A percentile compares a stretch with the other conserved stretches of the same genome.
Evolutionary conservation across 2,113 vertebrate genomes (phyloP).

Genomic region (Rhodinocichla rosea): DNA sequence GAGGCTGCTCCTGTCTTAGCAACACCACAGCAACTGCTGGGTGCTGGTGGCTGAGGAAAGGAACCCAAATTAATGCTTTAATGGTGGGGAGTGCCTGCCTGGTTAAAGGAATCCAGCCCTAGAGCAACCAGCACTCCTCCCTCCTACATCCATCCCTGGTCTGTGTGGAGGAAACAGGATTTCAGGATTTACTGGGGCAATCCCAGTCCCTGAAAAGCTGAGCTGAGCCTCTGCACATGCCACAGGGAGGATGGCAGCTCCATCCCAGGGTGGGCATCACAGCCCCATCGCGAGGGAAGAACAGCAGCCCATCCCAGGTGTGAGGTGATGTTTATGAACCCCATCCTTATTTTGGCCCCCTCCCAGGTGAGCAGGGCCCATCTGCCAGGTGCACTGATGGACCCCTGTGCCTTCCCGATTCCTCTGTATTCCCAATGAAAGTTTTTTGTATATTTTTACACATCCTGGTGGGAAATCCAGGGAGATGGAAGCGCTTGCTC

Average conservation of each 20-base stretch:
- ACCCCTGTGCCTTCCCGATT: rapidly evolving
- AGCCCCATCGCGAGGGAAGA: rapidly evolving
- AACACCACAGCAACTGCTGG: neutral
- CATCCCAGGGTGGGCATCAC: neutral
- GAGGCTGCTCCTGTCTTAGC: neutral
- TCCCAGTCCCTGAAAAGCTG: neutral
- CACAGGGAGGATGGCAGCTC: rapidly evolving
- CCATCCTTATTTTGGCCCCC: rapidly evolving
- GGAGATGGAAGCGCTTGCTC: rapidly evolving
- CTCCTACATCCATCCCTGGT: neutral
- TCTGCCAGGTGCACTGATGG: neutral
- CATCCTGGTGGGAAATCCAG: rapidly evolving
- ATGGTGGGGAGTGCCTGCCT: neutral
- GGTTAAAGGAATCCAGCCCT: neutral
- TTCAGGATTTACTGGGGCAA: neutral
- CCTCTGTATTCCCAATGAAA: neutral
- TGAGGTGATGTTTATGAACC: neutral
- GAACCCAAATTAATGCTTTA: neutral
- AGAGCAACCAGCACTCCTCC: neutral
- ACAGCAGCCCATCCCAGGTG: rapidly evolving
- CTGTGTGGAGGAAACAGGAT: neutral
- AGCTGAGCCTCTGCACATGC: neutral
- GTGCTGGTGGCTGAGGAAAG: neutral
- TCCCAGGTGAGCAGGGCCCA: neutral
- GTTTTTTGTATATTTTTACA: rapidly evolving